A percentile compares a stretch with the other conserved stretches of the same genome.
Evolutionary conservation across 2,797 vertebrate genomes (phyloP).

Genomic region (Lateolabrax maculatus): DNA sequence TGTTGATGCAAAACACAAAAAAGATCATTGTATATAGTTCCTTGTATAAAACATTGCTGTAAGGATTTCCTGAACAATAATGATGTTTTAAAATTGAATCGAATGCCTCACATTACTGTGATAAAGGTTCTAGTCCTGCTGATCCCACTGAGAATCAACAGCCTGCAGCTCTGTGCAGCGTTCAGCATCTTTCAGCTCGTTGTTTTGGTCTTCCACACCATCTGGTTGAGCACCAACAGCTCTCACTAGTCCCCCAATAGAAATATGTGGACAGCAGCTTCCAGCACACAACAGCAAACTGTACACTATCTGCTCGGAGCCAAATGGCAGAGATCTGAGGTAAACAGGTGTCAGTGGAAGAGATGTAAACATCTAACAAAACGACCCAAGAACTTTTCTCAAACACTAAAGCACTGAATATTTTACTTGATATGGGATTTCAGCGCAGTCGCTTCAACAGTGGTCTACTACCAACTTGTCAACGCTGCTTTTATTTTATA

Average conservation of each 20-base stretch:
- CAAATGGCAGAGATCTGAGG: slow-evolving; percentile 28
- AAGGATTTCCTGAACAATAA: background rate
- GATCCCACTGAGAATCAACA: slow-evolving; percentile 12
- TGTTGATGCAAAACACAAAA: background rate
- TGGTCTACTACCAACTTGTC: background rate
- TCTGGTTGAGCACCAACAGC: slow-evolving; percentile 48
- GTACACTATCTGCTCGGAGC: slow-evolving; percentile 37
- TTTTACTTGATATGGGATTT: background rate
- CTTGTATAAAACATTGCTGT: background rate
- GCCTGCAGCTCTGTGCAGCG: slow-evolving; percentile 33
- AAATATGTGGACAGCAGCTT: slow-evolving; percentile 14
- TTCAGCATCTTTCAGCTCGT: slow-evolving; percentile 21
- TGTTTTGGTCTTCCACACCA: slow-evolving; percentile 45
- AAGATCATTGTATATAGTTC: background rate
- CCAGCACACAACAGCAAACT: slow-evolving; percentile 19
- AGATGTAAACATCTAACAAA: slow-evolving; percentile 26
- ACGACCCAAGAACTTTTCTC: background rate
- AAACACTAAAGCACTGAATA: background rate
- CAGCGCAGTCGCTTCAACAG: background rate
- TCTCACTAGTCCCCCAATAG: background rate
- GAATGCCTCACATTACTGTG: background rate
- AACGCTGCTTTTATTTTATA: background rate
- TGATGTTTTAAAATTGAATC: background rate
- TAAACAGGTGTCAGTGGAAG: slow-evolving; percentile 39
- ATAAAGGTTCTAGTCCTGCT: background rate